Base-by-base conservation (phyloP, 2,113 vertebrate genomes). In the Baryphthengus martii region DNA sequence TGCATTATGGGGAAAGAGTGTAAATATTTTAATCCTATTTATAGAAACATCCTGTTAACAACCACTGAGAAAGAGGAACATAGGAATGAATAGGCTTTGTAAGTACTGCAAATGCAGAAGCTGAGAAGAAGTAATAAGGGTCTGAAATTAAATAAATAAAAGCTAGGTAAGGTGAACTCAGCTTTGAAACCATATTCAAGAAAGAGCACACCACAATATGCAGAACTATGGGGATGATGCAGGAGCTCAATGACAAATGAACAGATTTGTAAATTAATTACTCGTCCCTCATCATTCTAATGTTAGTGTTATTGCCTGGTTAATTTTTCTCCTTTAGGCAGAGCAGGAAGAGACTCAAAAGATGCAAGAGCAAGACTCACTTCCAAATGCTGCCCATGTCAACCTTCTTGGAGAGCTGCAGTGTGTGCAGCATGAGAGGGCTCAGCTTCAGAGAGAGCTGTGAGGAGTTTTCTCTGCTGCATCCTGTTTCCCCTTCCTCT, bases 321-420 rank as follows among this genome's bases (percentile, higher is more conserved):
- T 85, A 28, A 61, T 86, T 61, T 67, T 67, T 44, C 59, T 52
- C n/a, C 91, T 86, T 85, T 89, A 98, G 98, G 86, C 84, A 17
- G 97, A 98, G 88, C 96, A 98, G 93, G 97, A 97, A 67, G 96
- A 91, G 80, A 85, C 93, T 5, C 62, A 73, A 74, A 98, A 97
- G 39, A 94, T 98, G 53, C 97, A 98, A 72, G 97, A 98, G 47
- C 93, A 97, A 70, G 97, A 98, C 62, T 89, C 90, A 9, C 68
- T 98, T 74, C 86, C 98, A 86, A 97, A 97, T 55, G 96, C 95
- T 39, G 97, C 98, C 56, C 96, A 88, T 47, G 85, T 96, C 77
- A 97, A 71, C 73, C 63, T 98, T 83, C 91, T 93, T 3, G 53
- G 16, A 47, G 97, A 98, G 89, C 92, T 98, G 62, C 97, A 98